These are phyloP conservation scores for Eubasilissa regina DNA, from an alignment of 1,140 invertebrate species.

Conservation along the genomic window DNA sequence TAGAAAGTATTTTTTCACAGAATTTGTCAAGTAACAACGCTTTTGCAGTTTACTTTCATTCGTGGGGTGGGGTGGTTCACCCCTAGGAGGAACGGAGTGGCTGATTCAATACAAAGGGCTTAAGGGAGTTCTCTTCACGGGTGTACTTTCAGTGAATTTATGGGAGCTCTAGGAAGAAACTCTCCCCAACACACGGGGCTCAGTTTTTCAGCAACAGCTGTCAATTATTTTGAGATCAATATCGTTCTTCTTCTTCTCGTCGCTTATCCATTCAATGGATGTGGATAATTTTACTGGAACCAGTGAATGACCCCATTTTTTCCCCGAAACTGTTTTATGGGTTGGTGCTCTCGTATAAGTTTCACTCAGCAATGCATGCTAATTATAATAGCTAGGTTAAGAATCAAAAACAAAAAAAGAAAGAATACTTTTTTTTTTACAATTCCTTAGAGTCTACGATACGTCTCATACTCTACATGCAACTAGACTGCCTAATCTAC, in stretches of 20 bases:
- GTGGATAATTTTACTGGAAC: too few species aligned
- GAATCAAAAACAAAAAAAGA: too few species aligned
- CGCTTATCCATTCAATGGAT: too few species aligned
- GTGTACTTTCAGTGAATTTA: slow-evolving; percentile 28
- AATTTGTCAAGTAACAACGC: neutral
- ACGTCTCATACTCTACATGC: too few species aligned
- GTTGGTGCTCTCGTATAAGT: neutral
- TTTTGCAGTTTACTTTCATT: neutral
- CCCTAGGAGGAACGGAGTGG: slow-evolving; percentile 5
- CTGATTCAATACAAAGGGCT: slow-evolving; percentile 32
- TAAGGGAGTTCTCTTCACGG: neutral
- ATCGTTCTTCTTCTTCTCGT: too few species aligned
- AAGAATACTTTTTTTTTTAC: too few species aligned
- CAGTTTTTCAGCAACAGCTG: neutral
- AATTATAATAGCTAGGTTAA: too few species aligned
- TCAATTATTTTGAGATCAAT: too few species aligned
- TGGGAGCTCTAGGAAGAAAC: slow-evolving; percentile 1
- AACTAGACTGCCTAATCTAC: too few species aligned
- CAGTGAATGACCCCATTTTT: neutral
- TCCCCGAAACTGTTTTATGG: too few species aligned
- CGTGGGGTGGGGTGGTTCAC: neutral
- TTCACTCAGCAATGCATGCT: neutral
- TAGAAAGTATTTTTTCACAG: neutral
- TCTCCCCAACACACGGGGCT: neutral
- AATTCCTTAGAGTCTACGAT: too few species aligned